Evolutionary conservation across 1,140 invertebrate genomes (phyloP), one percentile per base, ranked within the genome.

Genomic region (Alviniconcha marisindica): DNA sequence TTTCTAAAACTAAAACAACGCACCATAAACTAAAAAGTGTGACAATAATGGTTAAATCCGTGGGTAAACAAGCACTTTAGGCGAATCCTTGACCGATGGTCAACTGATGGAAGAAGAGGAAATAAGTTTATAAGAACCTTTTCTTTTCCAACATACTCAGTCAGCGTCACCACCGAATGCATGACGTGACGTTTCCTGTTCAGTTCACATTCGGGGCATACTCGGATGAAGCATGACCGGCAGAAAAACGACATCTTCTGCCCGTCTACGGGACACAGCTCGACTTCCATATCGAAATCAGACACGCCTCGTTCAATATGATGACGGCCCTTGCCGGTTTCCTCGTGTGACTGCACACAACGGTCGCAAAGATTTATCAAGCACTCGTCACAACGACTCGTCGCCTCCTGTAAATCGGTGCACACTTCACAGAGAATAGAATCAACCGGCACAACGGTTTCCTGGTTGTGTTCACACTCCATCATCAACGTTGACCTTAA

Each of bases 211-310:
- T 66, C 56, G 12, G 54, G 21, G 44, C 78, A 80, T 24, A 80
- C 56, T 10, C 78, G 33, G 33, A 80, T 24, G 18, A 10, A 14
- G 28, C 78, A 80, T 3, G 15, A 31, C 36, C 21, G 56, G 38
- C 78, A 80, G 40, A 44, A 80, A 18, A 63, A 66, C 7, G 56
- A 42, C 78, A 80, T 69, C 56, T 80, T 80, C 40, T 80, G 56
- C 21, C 60, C 78, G 28, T 80, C 56, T 15, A 28, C 36, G 2
- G 78, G 78, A 28, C 78, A 80, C 21, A 80, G 78, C 42, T 80
- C 78, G 10, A 80, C 12, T 40, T 80, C 78, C 54, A 66, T 66
- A 7, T 42, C 40, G n/a, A 28, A 80, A 18, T 3, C 10, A 18
- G 33, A 54, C 10, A 44, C 78, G 14, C 78, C 78, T 28, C 21